Percentiles rank a stretch among this genome's conserved stretches.
Evolutionary conservation across 2,797 vertebrate species (phyloP).

Genomic region (Melanotaenia maccullochi): DNA sequence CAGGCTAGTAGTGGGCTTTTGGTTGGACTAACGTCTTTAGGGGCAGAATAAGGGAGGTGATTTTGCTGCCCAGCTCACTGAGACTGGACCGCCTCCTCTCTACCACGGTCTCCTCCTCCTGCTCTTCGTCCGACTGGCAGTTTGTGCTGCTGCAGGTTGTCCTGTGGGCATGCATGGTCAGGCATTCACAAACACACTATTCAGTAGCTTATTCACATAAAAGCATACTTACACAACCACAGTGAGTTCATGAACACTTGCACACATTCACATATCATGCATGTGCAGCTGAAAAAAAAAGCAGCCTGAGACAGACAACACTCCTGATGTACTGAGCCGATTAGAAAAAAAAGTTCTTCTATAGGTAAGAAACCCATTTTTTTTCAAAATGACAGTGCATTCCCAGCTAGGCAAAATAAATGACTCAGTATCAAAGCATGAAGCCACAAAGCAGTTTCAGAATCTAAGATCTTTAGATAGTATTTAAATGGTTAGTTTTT

Average conservation of each 20-base stretch:
- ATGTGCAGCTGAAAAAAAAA: constrained; percentile 22
- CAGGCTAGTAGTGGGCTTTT: constrained; percentile 26
- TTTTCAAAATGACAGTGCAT: background rate
- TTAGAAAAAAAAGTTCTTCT: background rate
- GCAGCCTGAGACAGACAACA: constrained; percentile 12
- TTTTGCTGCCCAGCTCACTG: constrained; percentile 85
- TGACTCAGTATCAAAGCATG: constrained; percentile 5
- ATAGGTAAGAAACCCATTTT: background rate
- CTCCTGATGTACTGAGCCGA: background rate
- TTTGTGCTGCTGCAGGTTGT: constrained; percentile 59
- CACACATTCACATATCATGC: constrained; percentile 48
- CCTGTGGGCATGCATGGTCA: constrained; percentile 69
- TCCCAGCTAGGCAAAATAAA: constrained; percentile 14
- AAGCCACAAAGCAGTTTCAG: constrained; percentile 18
- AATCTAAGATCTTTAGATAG: constrained; percentile 30
- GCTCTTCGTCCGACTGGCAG: constrained; percentile 72
- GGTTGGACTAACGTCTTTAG: constrained; percentile 82
- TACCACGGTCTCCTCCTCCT: constrained; percentile 57
- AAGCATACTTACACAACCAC: constrained; percentile 22
- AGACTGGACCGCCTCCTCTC: constrained; percentile 84
- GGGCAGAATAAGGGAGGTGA: constrained; percentile 81
- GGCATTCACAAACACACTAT: constrained; percentile 64
- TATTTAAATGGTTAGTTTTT: background rate
- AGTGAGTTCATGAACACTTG: constrained; percentile 20
- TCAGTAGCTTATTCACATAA: constrained; percentile 45